Base-by-base conservation (phyloP, 2,888 invertebrate species). In the Acronicta leporina region DNA sequence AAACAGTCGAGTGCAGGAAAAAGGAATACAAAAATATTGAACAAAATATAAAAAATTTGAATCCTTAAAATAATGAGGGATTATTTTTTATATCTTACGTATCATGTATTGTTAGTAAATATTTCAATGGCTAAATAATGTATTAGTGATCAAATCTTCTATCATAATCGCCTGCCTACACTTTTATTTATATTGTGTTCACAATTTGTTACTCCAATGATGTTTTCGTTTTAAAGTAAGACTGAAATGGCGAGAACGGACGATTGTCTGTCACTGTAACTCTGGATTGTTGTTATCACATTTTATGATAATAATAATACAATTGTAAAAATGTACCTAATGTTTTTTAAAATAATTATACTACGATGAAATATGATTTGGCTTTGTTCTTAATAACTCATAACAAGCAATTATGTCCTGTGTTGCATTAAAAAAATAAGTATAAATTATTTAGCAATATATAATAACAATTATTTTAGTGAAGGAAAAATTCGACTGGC, bases 301-400 rank as follows among this genome's bases (percentile, higher is more conserved):
- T 82, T 67, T 77, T 75, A 84, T 78, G 84, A 84, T 80, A 80
- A 80, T 80, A 80, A 79, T 83, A 81, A 33, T 33, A 11, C 11
- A 33, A 87, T 83, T 91, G 91, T 91, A 92, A 86, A 92, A 90
- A 90, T 90, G 89, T 91, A 91, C 86, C 88, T 89, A 89, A 88
- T 78, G 79, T 78, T 77, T 83, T 89, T 87, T 87, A 65, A 87
- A 87, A 85, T 85, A 88, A 89, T 87, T 90, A 90, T 88, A 90
- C 81, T 85, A 83, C 85, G 82, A 89, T 90, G 87, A 89, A 89
- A 83, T 89, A 84, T 79, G 75, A 63, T 54, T 61, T 68, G 54
- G 79, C 75, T 80, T 81, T 75, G 43, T 53, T 43, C 49, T 14
- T 46, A 5, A 38, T n/a, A 33, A 33, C 11, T 11, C 0, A 11